Base-by-base conservation (phyloP, 2,797 vertebrate genomes). In the Sebastes cheni region DNA sequence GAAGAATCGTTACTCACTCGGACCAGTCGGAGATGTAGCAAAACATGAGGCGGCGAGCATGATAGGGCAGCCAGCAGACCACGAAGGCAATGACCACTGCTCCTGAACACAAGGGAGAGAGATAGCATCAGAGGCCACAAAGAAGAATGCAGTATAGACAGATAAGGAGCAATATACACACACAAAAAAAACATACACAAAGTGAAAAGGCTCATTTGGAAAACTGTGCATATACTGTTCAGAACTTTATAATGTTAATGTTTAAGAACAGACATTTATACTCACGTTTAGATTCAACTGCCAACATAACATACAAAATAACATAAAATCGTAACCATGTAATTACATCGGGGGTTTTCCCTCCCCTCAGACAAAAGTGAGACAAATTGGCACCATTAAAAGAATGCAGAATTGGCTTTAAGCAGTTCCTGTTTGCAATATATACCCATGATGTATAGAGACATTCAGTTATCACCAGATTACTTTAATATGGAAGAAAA, bases 51-150 rank as follows among this genome's bases (percentile, higher is more conserved):
- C 98, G 96, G 6, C 98, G 96, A 1, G 95, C 90, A 8, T 99
- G 98, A 87, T 99, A 99, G 0, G 98, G 98, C 87, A 99, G 95
- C 97, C 97, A 99, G 94, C 98, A 99, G 82, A 99, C 96, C 91
- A 99, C 97, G 0, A 99, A 99, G 73, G 98, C 98, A 0, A 99
- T 95, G 81, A 99, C 97, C 91, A 99, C 98, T 0, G 95, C 97
- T 60, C 98, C 98, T 99, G 73, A 13, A 85, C 30, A 77, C n/a
- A 59, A 65, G 12, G 36, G 34, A 12, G 36, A 78, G 8, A 55
- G 52, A 58, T 0, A 34, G 10, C 2, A 10, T 76, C 23, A 88
- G 32, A 20, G 13, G 16, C 13, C 20, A 13, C 20, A 4, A 18
- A 20, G 4, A 62, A 7, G 9, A 11, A 20, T 12, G 18, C 5